Percentiles rank a stretch among this genome's conserved stretches.
These are phyloP conservation scores for Notechis scutatus DNA, from an alignment of 2,113 vertebrate species.

Conservation along the genomic window DNA sequence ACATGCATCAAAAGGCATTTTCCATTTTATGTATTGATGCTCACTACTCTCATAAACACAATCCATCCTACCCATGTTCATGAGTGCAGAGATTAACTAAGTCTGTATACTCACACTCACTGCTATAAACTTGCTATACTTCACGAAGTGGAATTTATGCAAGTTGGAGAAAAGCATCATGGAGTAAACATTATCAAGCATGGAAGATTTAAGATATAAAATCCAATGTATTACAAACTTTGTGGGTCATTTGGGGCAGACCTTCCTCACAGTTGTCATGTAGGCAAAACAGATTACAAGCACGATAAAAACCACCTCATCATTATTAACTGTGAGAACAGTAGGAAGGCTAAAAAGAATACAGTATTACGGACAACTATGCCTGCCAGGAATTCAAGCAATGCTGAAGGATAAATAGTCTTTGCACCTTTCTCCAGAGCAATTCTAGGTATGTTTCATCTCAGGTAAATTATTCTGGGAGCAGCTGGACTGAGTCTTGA, in stretches of 20 bases:
- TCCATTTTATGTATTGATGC: neutral
- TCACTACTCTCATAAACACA: neutral
- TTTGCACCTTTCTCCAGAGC: neutral
- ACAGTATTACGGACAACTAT: neutral
- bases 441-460: neutral
- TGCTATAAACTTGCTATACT: neutral
- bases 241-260: neutral
- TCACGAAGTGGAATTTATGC: neutral
- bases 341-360: neutral
- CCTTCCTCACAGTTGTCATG: neutral
- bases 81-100: neutral
- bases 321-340: neutral
- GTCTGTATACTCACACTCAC: neutral
- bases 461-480: neutral
- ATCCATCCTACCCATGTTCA: neutral
- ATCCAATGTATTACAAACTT: neutral
- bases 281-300: neutral
- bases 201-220: neutral
- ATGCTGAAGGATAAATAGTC: neutral
- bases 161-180: neutral
- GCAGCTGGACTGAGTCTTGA: neutral
- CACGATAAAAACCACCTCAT: neutral
- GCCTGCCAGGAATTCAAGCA: neutral
- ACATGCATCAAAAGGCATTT: neutral
- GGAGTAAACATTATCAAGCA: neutral